Evolutionary conservation across 2,888 invertebrate species (phyloP).

Genomic region (Luperina testacea): DNA sequence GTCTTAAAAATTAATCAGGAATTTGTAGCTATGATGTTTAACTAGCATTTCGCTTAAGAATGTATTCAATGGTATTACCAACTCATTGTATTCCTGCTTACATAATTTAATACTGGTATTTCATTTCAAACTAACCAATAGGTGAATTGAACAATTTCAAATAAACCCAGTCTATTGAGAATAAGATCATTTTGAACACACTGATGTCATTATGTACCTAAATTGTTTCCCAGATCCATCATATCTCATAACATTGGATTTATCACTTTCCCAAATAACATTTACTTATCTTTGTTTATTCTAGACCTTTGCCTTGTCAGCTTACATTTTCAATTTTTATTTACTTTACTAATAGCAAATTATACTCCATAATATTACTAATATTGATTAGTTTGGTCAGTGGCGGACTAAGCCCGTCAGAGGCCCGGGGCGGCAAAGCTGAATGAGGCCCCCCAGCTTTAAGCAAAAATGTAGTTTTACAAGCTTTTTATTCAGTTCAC

Average conservation of each 20-base stretch:
- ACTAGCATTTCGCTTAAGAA: neutral
- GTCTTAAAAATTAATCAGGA: neutral
- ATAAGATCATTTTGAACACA: neutral
- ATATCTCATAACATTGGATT: slow-evolving; percentile 6
- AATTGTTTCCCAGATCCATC: neutral
- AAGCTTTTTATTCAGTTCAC: too few relatives aligned
- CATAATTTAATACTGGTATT: neutral
- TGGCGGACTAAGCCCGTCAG: too few relatives aligned
- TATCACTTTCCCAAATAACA: neutral
- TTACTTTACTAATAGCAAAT: neutral
- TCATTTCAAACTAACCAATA: neutral
- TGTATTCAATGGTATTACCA: neutral
- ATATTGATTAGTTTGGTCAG: neutral
- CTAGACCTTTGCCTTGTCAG: neutral
- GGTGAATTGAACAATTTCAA: neutral
- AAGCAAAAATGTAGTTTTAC: too few relatives aligned
- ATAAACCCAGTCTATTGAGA: neutral
- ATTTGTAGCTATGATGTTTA: neutral
- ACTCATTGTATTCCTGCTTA: neutral
- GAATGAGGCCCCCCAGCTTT: too few relatives aligned
- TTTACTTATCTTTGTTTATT: slow-evolving; percentile 1
- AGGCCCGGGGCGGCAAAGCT: too few relatives aligned
- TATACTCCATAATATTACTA: neutral
- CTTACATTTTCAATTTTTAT: neutral
- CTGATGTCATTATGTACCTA: neutral